Conservation (phyloP, 2,797 vertebrate species). For the Hylomyscus alleni region DNA sequence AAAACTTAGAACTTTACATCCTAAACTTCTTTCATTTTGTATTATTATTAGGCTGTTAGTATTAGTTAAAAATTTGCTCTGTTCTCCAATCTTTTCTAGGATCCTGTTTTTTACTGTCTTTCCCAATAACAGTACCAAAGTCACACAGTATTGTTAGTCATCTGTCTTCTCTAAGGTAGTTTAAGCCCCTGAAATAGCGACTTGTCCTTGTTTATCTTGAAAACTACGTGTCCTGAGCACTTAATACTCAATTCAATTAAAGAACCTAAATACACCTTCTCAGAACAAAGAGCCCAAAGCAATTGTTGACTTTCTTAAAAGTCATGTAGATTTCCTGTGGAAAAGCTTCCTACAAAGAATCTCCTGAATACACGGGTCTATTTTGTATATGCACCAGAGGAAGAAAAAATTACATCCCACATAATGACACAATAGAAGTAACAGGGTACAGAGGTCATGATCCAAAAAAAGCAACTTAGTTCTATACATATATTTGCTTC, state of each 20-base stretch:
- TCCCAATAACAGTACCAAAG: not conserved
- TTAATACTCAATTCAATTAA: not conserved
- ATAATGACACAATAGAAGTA: constrained; percentile 1
- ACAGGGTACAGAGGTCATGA: not conserved
- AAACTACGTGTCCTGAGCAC: not conserved
- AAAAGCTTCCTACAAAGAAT: not conserved
- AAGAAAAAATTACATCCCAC: not conserved
- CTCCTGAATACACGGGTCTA: not conserved
- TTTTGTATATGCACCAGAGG: constrained; percentile 19
- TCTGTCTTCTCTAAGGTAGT: not conserved
- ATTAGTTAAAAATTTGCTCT: constrained; percentile 43
- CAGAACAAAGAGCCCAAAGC: constrained; percentile 11
- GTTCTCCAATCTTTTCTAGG: constrained; percentile 6
- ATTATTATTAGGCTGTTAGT: constrained; percentile 21
- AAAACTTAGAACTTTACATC: constrained; percentile 28
- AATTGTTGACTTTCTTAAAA: not conserved
- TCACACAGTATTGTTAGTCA: not conserved
- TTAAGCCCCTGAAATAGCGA: not conserved
- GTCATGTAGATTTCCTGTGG: not conserved
- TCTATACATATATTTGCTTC: constrained; percentile 29
- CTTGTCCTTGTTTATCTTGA: not conserved
- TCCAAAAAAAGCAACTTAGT: constrained; percentile 48
- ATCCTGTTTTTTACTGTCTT: not conserved
- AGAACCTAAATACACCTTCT: not conserved
- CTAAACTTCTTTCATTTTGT: not conserved